These are phyloP conservation scores for Apodemia mormo DNA, from an alignment of 2,888 invertebrate genomes.

Conservation along the genomic window DNA sequence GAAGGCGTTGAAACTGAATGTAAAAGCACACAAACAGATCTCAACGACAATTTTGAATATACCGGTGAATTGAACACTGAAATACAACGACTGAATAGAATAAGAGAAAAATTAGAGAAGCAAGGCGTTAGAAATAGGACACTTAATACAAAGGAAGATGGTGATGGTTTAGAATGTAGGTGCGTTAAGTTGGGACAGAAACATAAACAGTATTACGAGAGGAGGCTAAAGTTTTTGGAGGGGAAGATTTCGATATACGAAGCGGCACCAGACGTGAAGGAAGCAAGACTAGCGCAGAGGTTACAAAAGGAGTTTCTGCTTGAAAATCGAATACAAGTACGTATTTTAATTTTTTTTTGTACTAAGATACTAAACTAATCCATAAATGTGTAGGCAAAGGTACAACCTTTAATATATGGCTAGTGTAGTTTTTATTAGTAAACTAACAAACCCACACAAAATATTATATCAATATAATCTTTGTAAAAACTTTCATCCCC, in stretches of 20 bases:
- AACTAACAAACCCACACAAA: too few relatives aligned
- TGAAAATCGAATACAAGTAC: conserved; percentile 75
- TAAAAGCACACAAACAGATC: conserved; percentile 81
- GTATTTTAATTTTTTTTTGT: conserved; percentile 21
- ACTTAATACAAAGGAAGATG: conserved; percentile 62
- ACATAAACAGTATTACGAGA: conserved; percentile 85
- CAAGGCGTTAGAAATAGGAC: conserved; percentile 78
- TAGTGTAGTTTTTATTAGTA: too few relatives aligned
- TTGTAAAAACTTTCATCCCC: too few relatives aligned
- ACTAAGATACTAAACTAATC: too few relatives aligned
- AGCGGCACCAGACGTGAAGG: conserved; percentile 83
- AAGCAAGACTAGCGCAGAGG: conserved; percentile 82
- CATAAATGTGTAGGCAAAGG: too few relatives aligned
- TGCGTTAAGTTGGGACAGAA: conserved; percentile 79
- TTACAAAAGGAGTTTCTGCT: conserved; percentile 83
- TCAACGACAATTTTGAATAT: conserved; percentile 77
- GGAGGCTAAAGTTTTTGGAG: conserved; percentile 84
- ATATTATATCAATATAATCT: too few relatives aligned
- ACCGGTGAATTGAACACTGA: conserved; percentile 82
- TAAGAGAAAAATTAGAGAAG: conserved; percentile 83
- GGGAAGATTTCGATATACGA: conserved; percentile 85
- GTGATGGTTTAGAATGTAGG: conserved; percentile 72
- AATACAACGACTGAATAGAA: conserved; percentile 84
- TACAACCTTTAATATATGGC: too few relatives aligned
- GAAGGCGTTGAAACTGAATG: conserved; percentile 81